Base-by-base conservation (phyloP, 2,888 invertebrate genomes). In the Lissonota sp. region DNA sequence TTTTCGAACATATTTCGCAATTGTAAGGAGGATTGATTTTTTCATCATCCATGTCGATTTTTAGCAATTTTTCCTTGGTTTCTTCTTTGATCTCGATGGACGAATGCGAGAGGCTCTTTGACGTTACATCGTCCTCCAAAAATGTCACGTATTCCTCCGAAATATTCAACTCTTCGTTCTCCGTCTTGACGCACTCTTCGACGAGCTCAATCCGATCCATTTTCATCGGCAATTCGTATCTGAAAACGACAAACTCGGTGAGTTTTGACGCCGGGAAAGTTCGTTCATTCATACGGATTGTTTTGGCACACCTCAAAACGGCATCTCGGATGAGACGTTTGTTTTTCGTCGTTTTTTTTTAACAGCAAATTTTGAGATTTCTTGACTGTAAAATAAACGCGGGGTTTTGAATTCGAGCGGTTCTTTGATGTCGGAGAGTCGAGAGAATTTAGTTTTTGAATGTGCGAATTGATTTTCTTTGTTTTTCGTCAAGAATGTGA, bases 1-100 rank as follows among this genome's bases (percentile, higher is more conserved):
- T 84, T 37, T 87, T 87, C 3, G 85, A 84, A 55, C 88, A 89
- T 5, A 88, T 62, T 6, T 88, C 87, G 46, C 89, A 90, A 40
- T 88, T 85, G 80, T 88, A 89, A 2, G 71, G 44, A 26, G 26
- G 26, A 2, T 26, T 26, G 26, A 26, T 26, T 26, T 26, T 26
- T 26, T 26, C 26, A 26, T 26, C 26, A 26, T 26, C 26, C 26
- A 3, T 1, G 26, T 26, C 26, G 26, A 26, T 26, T 26, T 26
- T 26, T 26, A 1, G 26, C 3, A 3, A 26, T 26, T 26, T 26
- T 26, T 26, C 3, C 1, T 26, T 26, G 26, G 26, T 26, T 3
- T 26, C 26, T 3, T 75, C 79, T 55, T 63, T 76, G 82, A 76
- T 79, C 39, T 83, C 84, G 87, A 84, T 84, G 40, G 58, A 12